Evolutionary conservation across 2,113 vertebrate genomes (phyloP).

Genomic region (Heteronetta atricapilla): DNA sequence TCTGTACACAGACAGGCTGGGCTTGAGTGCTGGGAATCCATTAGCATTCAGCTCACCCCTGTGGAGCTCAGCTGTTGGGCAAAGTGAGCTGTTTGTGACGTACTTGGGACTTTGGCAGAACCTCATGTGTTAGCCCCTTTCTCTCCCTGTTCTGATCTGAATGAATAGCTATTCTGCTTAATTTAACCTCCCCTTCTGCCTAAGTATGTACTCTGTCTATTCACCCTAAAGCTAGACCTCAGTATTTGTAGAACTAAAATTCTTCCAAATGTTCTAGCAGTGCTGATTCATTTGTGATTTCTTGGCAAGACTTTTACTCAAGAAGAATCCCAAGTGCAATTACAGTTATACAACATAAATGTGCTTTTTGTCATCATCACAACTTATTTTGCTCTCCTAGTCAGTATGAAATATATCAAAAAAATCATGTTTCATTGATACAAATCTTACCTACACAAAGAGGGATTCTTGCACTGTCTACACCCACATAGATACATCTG

Average conservation of each 20-base stretch:
- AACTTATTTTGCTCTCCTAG: neutral
- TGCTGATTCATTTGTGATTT: slow-evolving; percentile 7
- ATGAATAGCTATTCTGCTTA: slow-evolving; percentile 42
- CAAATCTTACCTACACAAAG: neutral
- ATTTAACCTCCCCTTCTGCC: slow-evolving; percentile 33
- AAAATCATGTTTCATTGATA: neutral
- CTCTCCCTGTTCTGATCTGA: slow-evolving; percentile 15
- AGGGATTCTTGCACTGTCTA: neutral
- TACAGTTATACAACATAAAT: neutral
- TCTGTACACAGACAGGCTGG: neutral
- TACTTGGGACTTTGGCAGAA: slow-evolving; percentile 6
- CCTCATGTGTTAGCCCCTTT: slow-evolving; percentile 7
- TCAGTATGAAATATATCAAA: neutral
- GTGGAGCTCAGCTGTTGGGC: neutral
- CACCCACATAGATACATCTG: neutral
- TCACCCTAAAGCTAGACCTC: neutral
- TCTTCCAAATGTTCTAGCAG: neutral
- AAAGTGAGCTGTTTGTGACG: neutral
- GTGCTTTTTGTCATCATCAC: neutral
- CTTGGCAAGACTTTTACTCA: neutral
- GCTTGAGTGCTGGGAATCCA: neutral
- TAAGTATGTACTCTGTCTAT: neutral
- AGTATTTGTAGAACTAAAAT: neutral
- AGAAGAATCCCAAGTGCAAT: neutral
- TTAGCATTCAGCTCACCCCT: slow-evolving; percentile 3